Conservation (phyloP, 1,140 invertebrate species). For the Caenorhabditis elegans region DNA sequence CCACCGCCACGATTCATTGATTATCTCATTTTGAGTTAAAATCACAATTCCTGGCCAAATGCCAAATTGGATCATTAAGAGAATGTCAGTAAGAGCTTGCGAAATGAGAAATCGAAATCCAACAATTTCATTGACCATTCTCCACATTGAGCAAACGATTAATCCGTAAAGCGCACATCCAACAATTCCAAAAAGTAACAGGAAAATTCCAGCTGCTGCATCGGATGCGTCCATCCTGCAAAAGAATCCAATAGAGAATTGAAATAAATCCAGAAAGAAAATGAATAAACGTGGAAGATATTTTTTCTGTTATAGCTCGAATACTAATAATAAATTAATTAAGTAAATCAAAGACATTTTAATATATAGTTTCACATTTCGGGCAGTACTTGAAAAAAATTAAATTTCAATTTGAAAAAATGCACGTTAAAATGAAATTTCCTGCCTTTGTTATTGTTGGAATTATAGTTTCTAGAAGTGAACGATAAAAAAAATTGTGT, state of each 20-base stretch:
- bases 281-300: no score
- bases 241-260: background rate
- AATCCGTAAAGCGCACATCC: conserved; percentile 24
- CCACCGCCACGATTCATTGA: conserved; percentile 39
- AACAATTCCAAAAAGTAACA: conserved; percentile 2
- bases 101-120: conserved; percentile 49
- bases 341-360: no score
- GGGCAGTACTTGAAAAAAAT: no score
- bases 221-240: conserved; percentile 19
- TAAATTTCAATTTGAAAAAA: no score
- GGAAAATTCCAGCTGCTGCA: conserved; percentile 21
- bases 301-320: no score
- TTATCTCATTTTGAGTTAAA: conserved; percentile 50
- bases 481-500: no score
- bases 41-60: conserved; percentile 54
- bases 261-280: background rate
- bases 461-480: no score
- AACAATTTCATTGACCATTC: conserved; percentile 51
- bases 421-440: no score
- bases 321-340: no score
- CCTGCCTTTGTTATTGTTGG: no score
- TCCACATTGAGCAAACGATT: conserved; percentile 35
- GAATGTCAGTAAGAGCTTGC: conserved; percentile 48
- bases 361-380: no score
- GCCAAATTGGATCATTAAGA: conserved; percentile 49